These are phyloP conservation scores for Menidia beryllina DNA, from an alignment of 2,113 vertebrate genomes.

Conservation along the genomic window DNA sequence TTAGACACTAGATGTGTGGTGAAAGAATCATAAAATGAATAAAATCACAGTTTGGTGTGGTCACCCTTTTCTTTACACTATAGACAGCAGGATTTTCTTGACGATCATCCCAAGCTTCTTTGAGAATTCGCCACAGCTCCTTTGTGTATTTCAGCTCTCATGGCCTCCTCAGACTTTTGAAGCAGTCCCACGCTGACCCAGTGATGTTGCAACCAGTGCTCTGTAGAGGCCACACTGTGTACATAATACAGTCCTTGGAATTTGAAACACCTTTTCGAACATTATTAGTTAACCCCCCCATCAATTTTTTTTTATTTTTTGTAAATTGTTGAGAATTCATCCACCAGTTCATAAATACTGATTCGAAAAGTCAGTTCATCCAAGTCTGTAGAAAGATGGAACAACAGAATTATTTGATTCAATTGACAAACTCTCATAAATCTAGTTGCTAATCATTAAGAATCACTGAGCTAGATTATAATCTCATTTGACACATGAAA, in stretches of 20 bases:
- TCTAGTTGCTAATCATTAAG: background rate
- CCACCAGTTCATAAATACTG: too few species aligned
- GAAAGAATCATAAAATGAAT: background rate
- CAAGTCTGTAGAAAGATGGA: background rate
- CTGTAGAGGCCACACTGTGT: too few species aligned
- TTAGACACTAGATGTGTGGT: background rate
- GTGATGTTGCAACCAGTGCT: background rate
- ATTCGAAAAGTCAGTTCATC: background rate
- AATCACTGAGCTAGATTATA: constrained; percentile 1
- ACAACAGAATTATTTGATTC: constrained; percentile 3
- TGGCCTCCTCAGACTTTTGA: background rate
- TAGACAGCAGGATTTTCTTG: too few species aligned
- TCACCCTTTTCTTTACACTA: too few species aligned
- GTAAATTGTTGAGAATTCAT: background rate
- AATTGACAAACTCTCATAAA: background rate
- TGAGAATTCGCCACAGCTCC: too few species aligned
- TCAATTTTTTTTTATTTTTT: background rate
- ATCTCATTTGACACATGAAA: background rate
- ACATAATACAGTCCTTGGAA: background rate
- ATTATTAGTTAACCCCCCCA: background rate
- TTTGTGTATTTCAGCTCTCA: too few species aligned
- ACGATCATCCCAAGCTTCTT: too few species aligned
- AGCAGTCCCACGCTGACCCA: background rate
- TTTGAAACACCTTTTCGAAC: background rate
- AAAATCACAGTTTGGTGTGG: background rate